Conservation (phyloP, 2,797 vertebrate species). For the Sphenodon punctatus region DNA sequence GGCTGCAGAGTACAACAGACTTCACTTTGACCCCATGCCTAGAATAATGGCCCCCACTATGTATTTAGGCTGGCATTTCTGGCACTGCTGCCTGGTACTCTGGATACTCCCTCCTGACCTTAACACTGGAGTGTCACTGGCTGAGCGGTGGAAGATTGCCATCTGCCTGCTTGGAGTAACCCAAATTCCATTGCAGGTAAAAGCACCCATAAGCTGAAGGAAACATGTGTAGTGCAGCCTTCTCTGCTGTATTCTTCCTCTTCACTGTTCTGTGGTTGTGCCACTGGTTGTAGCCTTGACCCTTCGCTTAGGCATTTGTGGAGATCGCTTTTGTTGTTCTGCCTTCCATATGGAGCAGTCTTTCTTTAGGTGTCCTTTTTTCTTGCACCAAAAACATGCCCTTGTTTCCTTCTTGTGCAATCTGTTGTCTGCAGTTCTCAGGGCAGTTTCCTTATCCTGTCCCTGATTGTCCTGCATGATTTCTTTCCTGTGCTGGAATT, state of each 20-base stretch:
- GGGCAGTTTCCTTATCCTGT: too few relatives aligned
- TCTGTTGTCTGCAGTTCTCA: too few relatives aligned
- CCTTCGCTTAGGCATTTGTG: too few relatives aligned
- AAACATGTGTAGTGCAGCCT: background rate
- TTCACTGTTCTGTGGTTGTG: too few relatives aligned
- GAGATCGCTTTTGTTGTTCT: too few relatives aligned
- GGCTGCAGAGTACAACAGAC: background rate
- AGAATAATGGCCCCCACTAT: background rate
- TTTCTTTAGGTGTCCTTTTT: too few relatives aligned
- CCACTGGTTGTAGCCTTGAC: too few relatives aligned
- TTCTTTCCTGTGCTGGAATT: too few relatives aligned
- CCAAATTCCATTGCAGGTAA: constrained; percentile 38
- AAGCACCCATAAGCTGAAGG: background rate
- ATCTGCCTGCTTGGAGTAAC: constrained; percentile 22
- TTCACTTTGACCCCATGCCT: background rate
- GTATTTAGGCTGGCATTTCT: constrained; percentile 19
- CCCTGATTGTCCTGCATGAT: too few relatives aligned
- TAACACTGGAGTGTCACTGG: background rate
- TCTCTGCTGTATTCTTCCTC: background rate
- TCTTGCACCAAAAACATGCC: too few relatives aligned
- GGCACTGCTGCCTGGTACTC: background rate
- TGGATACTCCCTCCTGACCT: background rate
- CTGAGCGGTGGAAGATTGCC: constrained; percentile 21
- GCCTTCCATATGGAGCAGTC: too few relatives aligned
- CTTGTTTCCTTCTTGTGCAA: too few relatives aligned